Evolutionary conservation across 1,140 invertebrate species (phyloP).

Genomic region (Conus betulinus): DNA sequence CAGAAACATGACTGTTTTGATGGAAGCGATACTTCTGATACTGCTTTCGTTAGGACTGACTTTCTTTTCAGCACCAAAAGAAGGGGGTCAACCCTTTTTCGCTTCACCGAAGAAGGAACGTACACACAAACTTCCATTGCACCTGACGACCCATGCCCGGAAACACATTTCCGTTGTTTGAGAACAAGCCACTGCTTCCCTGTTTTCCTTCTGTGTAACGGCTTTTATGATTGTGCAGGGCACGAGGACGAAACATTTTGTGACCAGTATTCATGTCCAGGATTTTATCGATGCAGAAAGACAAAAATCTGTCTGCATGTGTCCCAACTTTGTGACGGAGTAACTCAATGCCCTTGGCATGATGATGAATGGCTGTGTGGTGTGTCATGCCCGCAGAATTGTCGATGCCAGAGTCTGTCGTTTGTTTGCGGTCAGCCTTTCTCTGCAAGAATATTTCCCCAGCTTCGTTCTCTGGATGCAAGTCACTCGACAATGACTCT

Average conservation of each 20-base stretch:
- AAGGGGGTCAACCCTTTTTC: background rate
- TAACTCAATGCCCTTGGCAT: conserved; percentile 32
- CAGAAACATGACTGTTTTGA: background rate
- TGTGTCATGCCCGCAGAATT: conserved; percentile 47
- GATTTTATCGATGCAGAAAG: conserved; percentile 29
- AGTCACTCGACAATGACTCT: background rate
- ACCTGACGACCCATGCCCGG: background rate
- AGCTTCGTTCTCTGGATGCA: background rate
- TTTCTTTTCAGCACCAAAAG: too few relatives aligned
- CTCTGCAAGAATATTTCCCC: background rate
- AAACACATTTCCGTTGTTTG: conserved; percentile 15
- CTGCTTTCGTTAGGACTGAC: too few relatives aligned
- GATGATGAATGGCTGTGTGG: conserved; percentile 42
- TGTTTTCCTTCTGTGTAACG: conserved; percentile 13
- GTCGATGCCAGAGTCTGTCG: conserved; percentile 24
- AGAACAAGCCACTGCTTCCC: background rate
- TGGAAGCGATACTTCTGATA: background rate
- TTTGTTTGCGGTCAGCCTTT: conserved; percentile 20
- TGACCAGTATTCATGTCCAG: conserved; percentile 29
- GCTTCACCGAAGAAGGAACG: background rate
- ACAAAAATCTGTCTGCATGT: conserved; percentile 28
- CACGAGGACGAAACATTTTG: background rate
- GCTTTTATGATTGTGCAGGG: conserved; percentile 9
- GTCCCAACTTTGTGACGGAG: conserved; percentile 21
- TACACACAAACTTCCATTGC: background rate